A percentile compares a stretch with the other conserved stretches of the same genome.
Conservation (phyloP, 2,888 invertebrate genomes). For the Galerucella calmariensis region DNA sequence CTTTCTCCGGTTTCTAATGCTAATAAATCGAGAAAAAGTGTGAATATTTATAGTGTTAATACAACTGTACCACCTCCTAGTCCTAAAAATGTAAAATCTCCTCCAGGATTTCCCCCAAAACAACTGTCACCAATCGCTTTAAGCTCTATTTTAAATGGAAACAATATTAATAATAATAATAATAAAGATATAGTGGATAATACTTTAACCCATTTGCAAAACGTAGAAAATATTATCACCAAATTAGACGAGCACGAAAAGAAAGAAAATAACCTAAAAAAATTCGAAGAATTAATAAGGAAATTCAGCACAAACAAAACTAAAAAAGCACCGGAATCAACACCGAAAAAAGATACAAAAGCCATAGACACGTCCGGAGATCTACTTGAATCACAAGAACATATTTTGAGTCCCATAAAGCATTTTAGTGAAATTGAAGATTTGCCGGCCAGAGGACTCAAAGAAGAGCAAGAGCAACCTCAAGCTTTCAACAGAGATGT, state of each 20-base stretch:
- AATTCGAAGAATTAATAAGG: constrained; percentile 59
- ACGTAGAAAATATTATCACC: constrained; percentile 62
- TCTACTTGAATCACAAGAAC: constrained; percentile 51
- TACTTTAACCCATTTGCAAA: constrained; percentile 60
- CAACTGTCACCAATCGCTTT: constrained; percentile 41
- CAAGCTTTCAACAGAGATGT: constrained; percentile 74
- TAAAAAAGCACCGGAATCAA: constrained; percentile 9
- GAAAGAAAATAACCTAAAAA: constrained; percentile 58
- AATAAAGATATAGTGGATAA: constrained; percentile 39
- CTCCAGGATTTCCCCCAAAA: constrained; percentile 29
- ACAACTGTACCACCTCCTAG: constrained; percentile 35
- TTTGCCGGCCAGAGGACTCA: constrained; percentile 60
- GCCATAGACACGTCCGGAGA: constrained; percentile 49
- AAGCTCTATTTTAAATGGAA: constrained; percentile 50
- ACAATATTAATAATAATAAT: constrained; percentile 7
- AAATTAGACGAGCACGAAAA: constrained; percentile 58
- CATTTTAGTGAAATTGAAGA: constrained; percentile 74
- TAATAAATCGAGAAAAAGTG: constrained; percentile 53
- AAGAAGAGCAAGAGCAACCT: constrained; percentile 50
- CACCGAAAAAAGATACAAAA: constrained; percentile 16
- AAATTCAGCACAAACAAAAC: constrained; percentile 36
- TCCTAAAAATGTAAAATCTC: constrained; percentile 28
- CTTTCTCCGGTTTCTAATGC: constrained; percentile 47
- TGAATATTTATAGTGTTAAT: constrained; percentile 57
- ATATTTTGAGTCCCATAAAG: constrained; percentile 58